Evolutionary conservation across 2,797 vertebrate species (phyloP).

Genomic region (Austrolebias charrua): DNA sequence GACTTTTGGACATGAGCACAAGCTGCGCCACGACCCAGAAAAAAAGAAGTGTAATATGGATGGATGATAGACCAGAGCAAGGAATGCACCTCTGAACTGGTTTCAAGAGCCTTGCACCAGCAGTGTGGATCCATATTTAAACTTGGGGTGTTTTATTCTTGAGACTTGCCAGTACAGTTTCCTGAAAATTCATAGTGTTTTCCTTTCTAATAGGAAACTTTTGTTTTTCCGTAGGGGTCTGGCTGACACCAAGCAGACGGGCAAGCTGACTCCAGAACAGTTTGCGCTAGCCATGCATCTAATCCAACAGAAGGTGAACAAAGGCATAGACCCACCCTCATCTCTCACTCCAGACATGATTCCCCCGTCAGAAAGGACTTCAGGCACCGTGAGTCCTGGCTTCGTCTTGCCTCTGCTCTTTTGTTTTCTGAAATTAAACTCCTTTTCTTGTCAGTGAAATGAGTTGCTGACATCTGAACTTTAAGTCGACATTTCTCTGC

Average conservation of each 20-base stretch:
- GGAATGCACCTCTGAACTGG: no score
- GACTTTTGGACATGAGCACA: no score
- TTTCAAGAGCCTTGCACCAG: no score
- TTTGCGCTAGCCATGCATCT: constrained; percentile 96
- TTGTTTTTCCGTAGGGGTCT: constrained; percentile 82
- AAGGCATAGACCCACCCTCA: constrained; percentile 91
- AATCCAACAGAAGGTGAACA: constrained; percentile 93
- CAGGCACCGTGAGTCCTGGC: constrained; percentile 76
- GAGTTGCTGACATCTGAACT: constrained; percentile 1
- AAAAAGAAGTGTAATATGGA: no score
- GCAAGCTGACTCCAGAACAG: constrained; percentile 92
- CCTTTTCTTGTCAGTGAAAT: background rate
- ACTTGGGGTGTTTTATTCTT: background rate
- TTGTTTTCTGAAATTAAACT: background rate
- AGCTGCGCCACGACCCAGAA: no score
- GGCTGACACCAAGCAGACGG: constrained; percentile 90
- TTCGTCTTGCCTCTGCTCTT: background rate
- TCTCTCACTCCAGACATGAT: constrained; percentile 91
- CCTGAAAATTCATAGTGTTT: background rate
- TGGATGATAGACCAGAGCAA: no score
- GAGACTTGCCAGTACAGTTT: background rate
- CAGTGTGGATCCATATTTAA: no score
- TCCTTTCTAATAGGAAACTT: background rate
- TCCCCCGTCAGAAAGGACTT: constrained; percentile 89
- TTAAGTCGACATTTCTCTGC: constrained; percentile 1